A percentile compares a stretch with the other conserved stretches of the same genome.
phyloP scores from a whole-genome alignment of 2,113 vertebrate species.

The Entelurus aequoreus region DNA sequence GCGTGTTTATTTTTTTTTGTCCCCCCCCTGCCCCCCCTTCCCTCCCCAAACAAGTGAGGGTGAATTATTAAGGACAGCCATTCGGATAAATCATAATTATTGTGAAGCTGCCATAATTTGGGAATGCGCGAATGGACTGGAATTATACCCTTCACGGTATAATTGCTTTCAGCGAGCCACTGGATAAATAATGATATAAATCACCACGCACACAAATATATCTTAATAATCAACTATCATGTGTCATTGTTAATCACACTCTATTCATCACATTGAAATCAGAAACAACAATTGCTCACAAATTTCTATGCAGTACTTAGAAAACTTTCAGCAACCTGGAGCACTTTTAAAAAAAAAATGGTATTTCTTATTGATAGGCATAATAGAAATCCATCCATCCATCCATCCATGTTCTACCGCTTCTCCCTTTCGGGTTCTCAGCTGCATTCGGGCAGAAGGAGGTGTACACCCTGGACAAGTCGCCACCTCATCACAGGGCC shows the following conservation, averaged over 20 bases:
- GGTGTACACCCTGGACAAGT: too few relatives aligned
- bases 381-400: constrained; percentile 45
- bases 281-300: constrained; percentile 39
- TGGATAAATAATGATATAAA: constrained; percentile 29
- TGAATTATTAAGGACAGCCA: constrained; percentile 41
- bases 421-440: too few relatives aligned
- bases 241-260: constrained; percentile 7
- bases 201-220: constrained; percentile 16
- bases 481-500: too few relatives aligned
- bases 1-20: background rate
- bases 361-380: constrained; percentile 54
- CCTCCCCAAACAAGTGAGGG: constrained; percentile 7
- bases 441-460: too few relatives aligned
- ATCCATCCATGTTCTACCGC: too few relatives aligned
- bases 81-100: constrained; percentile 65
- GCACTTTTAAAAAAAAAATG: too few relatives aligned
- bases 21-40: too few relatives aligned
- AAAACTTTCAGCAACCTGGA: constrained; percentile 9
- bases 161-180: constrained; percentile 42
- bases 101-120: constrained; percentile 55
- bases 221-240: constrained; percentile 12
- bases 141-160: constrained; percentile 55
- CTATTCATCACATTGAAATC: constrained; percentile 2
- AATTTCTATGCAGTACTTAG: constrained; percentile 2
- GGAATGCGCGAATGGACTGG: constrained; percentile 49